These are phyloP conservation scores for Pseudopleuronectes americanus DNA, from an alignment of 2,797 vertebrate genomes.

Conservation along the genomic window DNA sequence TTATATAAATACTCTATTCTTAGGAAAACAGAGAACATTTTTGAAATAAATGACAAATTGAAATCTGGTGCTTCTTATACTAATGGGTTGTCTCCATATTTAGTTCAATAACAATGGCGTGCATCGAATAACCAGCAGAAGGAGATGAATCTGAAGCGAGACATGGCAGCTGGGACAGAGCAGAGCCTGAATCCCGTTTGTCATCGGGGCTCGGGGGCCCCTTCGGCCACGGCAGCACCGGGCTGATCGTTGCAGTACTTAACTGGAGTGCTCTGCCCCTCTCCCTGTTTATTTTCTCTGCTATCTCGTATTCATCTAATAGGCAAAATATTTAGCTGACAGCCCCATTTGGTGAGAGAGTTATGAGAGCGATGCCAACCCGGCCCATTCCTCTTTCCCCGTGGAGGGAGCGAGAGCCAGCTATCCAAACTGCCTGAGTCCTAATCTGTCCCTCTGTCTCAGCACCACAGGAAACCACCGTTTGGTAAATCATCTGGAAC, in stretches of 20 bases:
- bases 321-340: slow-evolving; percentile 89
- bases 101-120: slow-evolving; percentile 38
- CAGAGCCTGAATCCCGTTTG: slow-evolving; percentile 78
- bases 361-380: slow-evolving; percentile 83
- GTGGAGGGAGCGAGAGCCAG: slow-evolving; percentile 70
- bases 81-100: slow-evolving; percentile 15
- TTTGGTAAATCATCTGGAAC: slow-evolving; percentile 87
- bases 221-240: slow-evolving; percentile 73
- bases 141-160: slow-evolving; percentile 34
- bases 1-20: background rate
- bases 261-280: slow-evolving; percentile 77
- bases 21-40: background rate
- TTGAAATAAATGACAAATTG: background rate
- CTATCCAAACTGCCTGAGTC: slow-evolving; percentile 80
- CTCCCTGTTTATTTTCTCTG: slow-evolving; percentile 83
- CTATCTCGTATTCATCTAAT: slow-evolving; percentile 81
- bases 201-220: slow-evolving; percentile 80
- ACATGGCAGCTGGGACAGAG: slow-evolving; percentile 65
- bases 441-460: slow-evolving; percentile 82
- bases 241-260: slow-evolving; percentile 80
- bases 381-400: slow-evolving; percentile 75
- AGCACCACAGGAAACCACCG: slow-evolving; percentile 83
- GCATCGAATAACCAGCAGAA: slow-evolving; percentile 22
- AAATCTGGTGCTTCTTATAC: background rate
- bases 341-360: slow-evolving; percentile 85